Evolutionary conservation across 2,113 vertebrate genomes (phyloP), one percentile per base, ranked within the genome.

Genomic region (Plecotus auritus): DNA sequence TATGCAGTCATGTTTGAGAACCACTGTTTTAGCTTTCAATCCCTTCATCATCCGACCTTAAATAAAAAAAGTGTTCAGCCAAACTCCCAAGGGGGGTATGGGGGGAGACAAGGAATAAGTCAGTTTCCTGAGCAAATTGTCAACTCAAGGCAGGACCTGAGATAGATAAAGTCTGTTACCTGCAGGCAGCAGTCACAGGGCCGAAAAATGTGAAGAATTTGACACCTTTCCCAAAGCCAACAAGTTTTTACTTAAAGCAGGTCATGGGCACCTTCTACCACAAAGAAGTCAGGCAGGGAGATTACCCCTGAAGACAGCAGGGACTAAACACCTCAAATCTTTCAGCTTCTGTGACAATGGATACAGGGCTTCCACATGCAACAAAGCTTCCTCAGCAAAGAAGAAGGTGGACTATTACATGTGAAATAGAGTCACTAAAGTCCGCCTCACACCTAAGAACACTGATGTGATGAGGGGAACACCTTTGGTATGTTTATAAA

Each of bases 171-270:
- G 26, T 30, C 4, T 72, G 67, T 35, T 67, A 47, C 54, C 59
- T 85, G 72, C 47, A 93, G 47, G 37, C 32, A 64, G 28, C 49
- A 32, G 30, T 81, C 74, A 94, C 9, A 8, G 11, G 12, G 20
- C 61, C 61, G 83, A 89, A 85, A 88, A 86, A 59, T 35, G 51
- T 54, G 12, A 94, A 73, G 5, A 23, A 86, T 47, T 0, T 9
- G 59, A 96, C 59, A 77, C 8, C 11, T 37, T 73, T 74, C 56
- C 91, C 49, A 89, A 93, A 91, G 35, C 28, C 64, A 92, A 28
- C 1, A 76, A 56, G 22, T 26, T 82, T 49, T 54, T 35, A 76
- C 28, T 59, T 56, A 88, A 90, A 61, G 67, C 35, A 91, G 86
- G 54, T 2, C 77, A 80, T 0, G 6, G 26, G 30, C 1, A 92